phyloP scores from a whole-genome alignment of 2,113 vertebrate genomes.

The Typhlomys cinereus region DNA sequence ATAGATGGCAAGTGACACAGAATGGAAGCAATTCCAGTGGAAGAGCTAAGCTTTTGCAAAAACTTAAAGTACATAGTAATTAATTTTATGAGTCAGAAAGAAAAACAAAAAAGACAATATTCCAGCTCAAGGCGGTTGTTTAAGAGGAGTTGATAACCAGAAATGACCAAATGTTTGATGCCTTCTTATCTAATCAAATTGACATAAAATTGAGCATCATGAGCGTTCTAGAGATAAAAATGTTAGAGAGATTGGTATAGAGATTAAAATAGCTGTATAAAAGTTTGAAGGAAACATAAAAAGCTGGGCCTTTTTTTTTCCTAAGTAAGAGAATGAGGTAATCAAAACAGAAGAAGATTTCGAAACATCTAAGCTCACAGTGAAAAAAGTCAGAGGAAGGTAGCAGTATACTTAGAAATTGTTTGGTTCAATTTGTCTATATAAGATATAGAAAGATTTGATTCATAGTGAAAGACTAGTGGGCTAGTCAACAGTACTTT shows the following conservation, averaged over 20 bases:
- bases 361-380: fast-evolving
- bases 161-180: too few relatives aligned
- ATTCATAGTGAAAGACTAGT: background rate
- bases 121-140: background rate
- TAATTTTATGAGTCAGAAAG: background rate
- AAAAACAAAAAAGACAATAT: background rate
- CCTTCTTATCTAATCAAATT: too few relatives aligned
- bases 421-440: background rate
- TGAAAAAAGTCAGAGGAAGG: background rate
- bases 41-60: background rate
- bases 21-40: background rate
- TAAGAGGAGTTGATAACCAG: background rate
- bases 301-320: background rate
- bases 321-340: background rate
- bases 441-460: background rate
- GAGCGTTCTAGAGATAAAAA: background rate
- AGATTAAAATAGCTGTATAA: background rate
- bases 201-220: background rate
- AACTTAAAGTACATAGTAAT: background rate
- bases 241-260: background rate
- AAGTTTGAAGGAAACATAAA: background rate
- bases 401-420: background rate
- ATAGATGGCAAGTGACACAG: background rate
- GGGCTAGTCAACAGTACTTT: background rate
- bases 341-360: background rate